Conservation (phyloP, 2,113 vertebrate genomes). For the Varanus salvator region DNA sequence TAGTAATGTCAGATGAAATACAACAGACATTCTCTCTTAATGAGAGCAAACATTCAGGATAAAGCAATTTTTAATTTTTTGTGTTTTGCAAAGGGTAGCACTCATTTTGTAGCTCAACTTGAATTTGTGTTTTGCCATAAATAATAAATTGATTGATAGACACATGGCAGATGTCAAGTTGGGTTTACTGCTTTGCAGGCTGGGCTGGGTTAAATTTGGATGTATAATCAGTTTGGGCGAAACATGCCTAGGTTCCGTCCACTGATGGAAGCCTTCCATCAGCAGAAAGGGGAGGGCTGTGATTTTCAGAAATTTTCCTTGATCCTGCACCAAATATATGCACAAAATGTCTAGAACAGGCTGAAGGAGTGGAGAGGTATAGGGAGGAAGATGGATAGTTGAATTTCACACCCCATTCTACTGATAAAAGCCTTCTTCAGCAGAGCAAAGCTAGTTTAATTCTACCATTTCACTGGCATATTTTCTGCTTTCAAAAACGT, state of each 20-base stretch:
- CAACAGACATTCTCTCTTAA: neutral
- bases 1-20: constrained; percentile 22
- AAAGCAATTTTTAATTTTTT: neutral
- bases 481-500: constrained; percentile 20
- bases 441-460: neutral
- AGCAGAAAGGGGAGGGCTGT: neutral
- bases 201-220: constrained; percentile 12
- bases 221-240: neutral
- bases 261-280: neutral
- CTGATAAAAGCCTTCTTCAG: neutral
- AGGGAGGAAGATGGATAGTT: neutral
- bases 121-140: constrained; percentile 24
- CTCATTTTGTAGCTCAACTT: constrained; percentile 29
- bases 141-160: neutral
- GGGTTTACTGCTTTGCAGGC: constrained; percentile 31
- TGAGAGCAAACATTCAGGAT: neutral
- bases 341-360: neutral
- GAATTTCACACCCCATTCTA: neutral
- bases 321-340: neutral
- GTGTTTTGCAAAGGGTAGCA: neutral
- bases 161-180: constrained; percentile 2
- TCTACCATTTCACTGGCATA: neutral
- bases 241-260: neutral
- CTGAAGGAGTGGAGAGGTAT: neutral
- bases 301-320: neutral